A percentile compares a stretch with the other conserved stretches of the same genome.
Conservation (phyloP, 2,888 invertebrate genomes). For the Boloria selene region DNA sequence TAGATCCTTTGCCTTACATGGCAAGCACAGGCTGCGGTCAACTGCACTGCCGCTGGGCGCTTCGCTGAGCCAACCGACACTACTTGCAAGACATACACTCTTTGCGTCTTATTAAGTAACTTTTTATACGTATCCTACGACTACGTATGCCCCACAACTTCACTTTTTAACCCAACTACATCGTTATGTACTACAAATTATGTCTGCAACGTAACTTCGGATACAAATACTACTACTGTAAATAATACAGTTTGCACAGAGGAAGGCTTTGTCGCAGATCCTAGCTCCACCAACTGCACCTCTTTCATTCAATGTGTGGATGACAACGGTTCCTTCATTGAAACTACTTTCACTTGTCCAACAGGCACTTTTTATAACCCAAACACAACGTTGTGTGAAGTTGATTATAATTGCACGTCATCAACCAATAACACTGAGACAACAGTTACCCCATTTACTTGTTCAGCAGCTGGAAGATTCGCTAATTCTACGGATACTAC, state of each 20-base stretch:
- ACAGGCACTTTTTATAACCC: conserved; percentile 59
- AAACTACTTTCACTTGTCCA: conserved; percentile 60
- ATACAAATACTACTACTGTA: conserved; percentile 40
- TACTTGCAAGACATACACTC: conserved; percentile 68
- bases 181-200: conserved; percentile 63
- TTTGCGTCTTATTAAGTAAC: conserved; percentile 57
- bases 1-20: conserved; percentile 45
- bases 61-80: conserved; percentile 64
- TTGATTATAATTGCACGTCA: conserved; percentile 55
- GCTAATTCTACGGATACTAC: conserved; percentile 63
- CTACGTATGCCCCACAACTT: conserved; percentile 69
- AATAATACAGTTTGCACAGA: conserved; percentile 53
- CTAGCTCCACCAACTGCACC: conserved; percentile 58
- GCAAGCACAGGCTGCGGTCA: conserved; percentile 55
- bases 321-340: conserved; percentile 54
- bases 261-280: conserved; percentile 62
- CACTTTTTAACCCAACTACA: conserved; percentile 64
- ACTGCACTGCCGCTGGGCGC: conserved; percentile 63
- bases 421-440: conserved; percentile 9
- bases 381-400: conserved; percentile 62
- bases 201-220: conserved; percentile 52
- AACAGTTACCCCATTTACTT: conserved; percentile 50
- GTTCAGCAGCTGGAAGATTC: conserved; percentile 65
- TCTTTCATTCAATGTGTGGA: conserved; percentile 63
- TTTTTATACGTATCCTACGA: conserved; percentile 55